phyloP scores from a whole-genome alignment of 1,140 invertebrate species.

The Steinernema khuongi region DNA sequence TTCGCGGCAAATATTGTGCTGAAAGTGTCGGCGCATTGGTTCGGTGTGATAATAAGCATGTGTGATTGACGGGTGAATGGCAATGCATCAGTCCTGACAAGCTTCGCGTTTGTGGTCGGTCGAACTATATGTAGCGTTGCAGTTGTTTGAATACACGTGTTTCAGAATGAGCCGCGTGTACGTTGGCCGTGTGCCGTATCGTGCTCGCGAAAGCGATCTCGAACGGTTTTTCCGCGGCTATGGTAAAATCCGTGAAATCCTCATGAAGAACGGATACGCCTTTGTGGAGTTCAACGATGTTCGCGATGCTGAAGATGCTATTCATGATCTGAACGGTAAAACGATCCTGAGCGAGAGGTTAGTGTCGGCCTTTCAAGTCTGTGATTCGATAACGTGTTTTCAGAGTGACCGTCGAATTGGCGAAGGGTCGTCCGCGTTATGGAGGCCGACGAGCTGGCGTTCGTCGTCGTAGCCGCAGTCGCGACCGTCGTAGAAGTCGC shows the following conservation, averaged over 20 bases:
- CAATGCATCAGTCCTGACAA: no score
- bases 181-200: conserved; percentile 80
- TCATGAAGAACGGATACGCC: conserved; percentile 96
- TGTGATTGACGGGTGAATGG: no score
- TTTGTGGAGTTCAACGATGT: conserved; percentile 98
- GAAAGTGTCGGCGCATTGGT: no score
- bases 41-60: no score
- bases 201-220: conserved; percentile 86
- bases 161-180: conserved; percentile 71
- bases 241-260: conserved; percentile 85
- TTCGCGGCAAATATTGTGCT: no score
- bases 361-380: neutral
- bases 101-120: neutral
- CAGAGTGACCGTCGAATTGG: conserved; percentile 35
- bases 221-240: conserved; percentile 95
- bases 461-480: conserved; percentile 16
- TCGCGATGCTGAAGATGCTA: conserved; percentile 93
- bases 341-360: conserved; percentile 88
- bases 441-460: neutral
- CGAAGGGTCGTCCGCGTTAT: conserved; percentile 32
- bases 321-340: conserved; percentile 92
- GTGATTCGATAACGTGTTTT: conserved; percentile 19
- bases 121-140: neutral
- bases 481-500: conserved; percentile 20
- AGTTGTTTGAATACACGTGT: no score